Conservation (phyloP, 2,797 vertebrate genomes). For the Oreortyx pictus region DNA sequence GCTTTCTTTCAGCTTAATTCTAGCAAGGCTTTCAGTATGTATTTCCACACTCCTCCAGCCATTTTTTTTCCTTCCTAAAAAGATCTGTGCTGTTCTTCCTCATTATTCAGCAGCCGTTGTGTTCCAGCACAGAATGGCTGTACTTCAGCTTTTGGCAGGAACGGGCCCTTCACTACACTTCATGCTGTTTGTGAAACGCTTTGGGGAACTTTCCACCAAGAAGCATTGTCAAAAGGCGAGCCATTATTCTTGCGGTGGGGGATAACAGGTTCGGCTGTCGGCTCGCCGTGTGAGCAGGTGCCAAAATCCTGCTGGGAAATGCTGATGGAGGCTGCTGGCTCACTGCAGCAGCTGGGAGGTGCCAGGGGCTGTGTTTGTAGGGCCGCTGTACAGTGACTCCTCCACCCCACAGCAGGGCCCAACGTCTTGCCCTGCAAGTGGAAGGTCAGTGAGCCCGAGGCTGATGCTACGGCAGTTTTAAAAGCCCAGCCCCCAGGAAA, state of each 20-base stretch:
- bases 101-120: slow-evolving; percentile 54
- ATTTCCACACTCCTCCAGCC: slow-evolving; percentile 10
- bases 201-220: slow-evolving; percentile 61
- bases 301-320: slow-evolving; percentile 55
- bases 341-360: slow-evolving; percentile 27
- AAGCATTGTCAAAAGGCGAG: slow-evolving; percentile 42
- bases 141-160: slow-evolving; percentile 67
- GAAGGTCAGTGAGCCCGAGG: background rate
- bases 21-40: slow-evolving; percentile 33
- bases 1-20: background rate
- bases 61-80: slow-evolving; percentile 64
- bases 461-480: background rate
- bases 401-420: background rate
- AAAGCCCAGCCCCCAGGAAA: background rate
- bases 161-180: slow-evolving; percentile 5
- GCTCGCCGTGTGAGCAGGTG: slow-evolving; percentile 52
- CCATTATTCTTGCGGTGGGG: slow-evolving; percentile 58
- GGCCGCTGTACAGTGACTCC: background rate
- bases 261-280: slow-evolving; percentile 64
- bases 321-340: slow-evolving; percentile 67
- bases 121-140: slow-evolving; percentile 57
- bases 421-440: background rate
- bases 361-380: background rate
- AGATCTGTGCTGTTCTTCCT: slow-evolving; percentile 35
- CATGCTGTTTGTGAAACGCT: slow-evolving; percentile 60